Percentiles rank a stretch among this genome's conserved stretches.
Evolutionary conservation across 2,888 invertebrate genomes (phyloP).

Genomic region (Epinotia demarniana): DNA sequence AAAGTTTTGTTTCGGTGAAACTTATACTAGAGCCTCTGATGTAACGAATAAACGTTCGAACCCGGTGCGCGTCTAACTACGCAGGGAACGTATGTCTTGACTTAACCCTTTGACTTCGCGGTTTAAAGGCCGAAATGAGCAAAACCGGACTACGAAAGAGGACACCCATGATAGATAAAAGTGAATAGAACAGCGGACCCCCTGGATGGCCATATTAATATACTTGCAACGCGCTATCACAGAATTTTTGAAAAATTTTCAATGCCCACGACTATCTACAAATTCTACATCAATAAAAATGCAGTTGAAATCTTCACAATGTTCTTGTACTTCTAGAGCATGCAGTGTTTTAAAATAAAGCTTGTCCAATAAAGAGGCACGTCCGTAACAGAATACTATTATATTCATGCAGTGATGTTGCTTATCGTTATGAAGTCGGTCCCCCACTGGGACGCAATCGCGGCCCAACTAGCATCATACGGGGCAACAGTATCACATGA

Average conservation of each 20-base stretch:
- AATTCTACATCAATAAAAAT: not conserved
- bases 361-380: constrained; percentile 15
- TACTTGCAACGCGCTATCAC: too few relatives aligned
- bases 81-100: not conserved
- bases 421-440: constrained; percentile 25
- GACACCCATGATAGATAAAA: not conserved
- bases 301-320: not conserved
- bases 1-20: too few relatives aligned
- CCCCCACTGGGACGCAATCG: constrained; percentile 21
- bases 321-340: not conserved
- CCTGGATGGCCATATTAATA: not conserved
- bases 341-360: not conserved
- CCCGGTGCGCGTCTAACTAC: not conserved
- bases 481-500: not conserved
- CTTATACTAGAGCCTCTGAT: too few relatives aligned
- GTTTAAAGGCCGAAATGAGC: not conserved
- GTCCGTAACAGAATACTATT: constrained; percentile 18
- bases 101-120: not conserved
- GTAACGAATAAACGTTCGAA: too few relatives aligned
- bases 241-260: too few relatives aligned
- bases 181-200: not conserved
- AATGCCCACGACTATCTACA: not conserved
- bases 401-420: constrained; percentile 17
- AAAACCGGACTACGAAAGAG: not conserved
- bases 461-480: constrained; percentile 14